Evolutionary conservation across 2,888 invertebrate genomes (phyloP), one percentile per base, ranked within the genome.

Genomic region (Sycophila texana): DNA sequence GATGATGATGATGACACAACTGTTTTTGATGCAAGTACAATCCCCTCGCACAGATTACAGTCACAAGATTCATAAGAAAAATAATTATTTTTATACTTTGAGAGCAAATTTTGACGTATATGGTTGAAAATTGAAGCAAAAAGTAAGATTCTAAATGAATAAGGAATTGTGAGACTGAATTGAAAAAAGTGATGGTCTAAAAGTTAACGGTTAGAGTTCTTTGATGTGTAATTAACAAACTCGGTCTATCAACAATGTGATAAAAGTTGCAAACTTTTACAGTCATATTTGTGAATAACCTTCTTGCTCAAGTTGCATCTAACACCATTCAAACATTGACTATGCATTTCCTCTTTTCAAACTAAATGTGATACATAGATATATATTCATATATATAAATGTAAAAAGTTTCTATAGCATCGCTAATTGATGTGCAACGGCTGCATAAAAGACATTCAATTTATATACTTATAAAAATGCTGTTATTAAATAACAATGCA

Each of bases 1-100:
- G 91, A 91, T 39, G 91, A 91, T 51, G 91, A 91, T 3, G 91
- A 91, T 75, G 91, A 91, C 71, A 90, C 88, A 51, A 90, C 90
- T 58, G 88, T 91, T 53, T 91, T 91, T 77, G 91, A 91, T 84
- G 88, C 87, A 26, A 89, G 87, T 80, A 88, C 84, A 72, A 84
- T 87, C 67, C 72, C 84, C 14, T 77, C 82, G 12, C 86, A 85
- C 47, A 85, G 83, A 60, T 77, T 82, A 72, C 84, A 84, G 49
- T 85, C 84, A 81, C 83, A 84, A 74, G 82, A 85, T 82, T 78
- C 83, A 75, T 86, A 82, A 81, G 72, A 18, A 74, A 67, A 72
- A 39, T 20, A 58, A 68, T 81, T 79, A 39, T 39, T 81, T 73
- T 74, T 79, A 66, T 79, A 73, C 66, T 74, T 75, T 74, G 63